Evolutionary conservation across 2,797 vertebrate genomes (phyloP).

Genomic region (Knipowitschia caucasica): DNA sequence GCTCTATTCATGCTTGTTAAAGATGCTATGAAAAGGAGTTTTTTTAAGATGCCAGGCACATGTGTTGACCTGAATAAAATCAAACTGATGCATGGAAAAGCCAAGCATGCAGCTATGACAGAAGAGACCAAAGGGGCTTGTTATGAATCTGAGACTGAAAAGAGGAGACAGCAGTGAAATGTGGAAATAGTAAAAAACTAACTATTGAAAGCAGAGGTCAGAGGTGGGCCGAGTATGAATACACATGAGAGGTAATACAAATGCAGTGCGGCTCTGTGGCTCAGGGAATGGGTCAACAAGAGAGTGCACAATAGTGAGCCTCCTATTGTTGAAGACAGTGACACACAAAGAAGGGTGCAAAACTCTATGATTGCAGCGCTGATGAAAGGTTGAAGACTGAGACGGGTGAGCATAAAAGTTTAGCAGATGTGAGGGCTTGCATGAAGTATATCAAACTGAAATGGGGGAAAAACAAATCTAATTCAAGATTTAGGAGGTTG

Average conservation of each 20-base stretch:
- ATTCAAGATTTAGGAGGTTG: conserved; percentile 18
- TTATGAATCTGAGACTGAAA: not conserved
- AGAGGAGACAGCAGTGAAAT: not conserved
- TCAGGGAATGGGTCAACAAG: conserved; percentile 3
- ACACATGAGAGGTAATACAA: conserved; percentile 8
- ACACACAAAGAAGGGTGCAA: conserved; percentile 6
- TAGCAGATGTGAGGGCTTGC: conserved; percentile 3
- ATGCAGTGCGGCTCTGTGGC: conserved; percentile 31
- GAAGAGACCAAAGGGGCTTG: not conserved
- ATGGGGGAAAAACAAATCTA: conserved; percentile 12
- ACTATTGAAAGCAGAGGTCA: conserved; percentile 30
- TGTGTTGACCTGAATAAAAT: conserved; percentile 36
- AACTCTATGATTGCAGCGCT: not conserved
- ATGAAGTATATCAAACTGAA: conserved; percentile 11
- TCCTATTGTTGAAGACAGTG: conserved; percentile 7
- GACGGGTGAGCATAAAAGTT: conserved; percentile 8
- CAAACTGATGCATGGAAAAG: not conserved
- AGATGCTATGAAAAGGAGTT: conserved; percentile 56
- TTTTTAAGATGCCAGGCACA: conserved; percentile 47
- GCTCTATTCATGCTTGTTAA: conserved; percentile 55
- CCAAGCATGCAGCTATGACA: not conserved
- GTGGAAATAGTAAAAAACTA: conserved; percentile 1
- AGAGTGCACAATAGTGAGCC: conserved; percentile 15
- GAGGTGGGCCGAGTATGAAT: conserved; percentile 23
- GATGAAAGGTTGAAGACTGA: conserved; percentile 16